phyloP scores from a whole-genome alignment of 2,113 vertebrate species.

The Hylia prasina region DNA sequence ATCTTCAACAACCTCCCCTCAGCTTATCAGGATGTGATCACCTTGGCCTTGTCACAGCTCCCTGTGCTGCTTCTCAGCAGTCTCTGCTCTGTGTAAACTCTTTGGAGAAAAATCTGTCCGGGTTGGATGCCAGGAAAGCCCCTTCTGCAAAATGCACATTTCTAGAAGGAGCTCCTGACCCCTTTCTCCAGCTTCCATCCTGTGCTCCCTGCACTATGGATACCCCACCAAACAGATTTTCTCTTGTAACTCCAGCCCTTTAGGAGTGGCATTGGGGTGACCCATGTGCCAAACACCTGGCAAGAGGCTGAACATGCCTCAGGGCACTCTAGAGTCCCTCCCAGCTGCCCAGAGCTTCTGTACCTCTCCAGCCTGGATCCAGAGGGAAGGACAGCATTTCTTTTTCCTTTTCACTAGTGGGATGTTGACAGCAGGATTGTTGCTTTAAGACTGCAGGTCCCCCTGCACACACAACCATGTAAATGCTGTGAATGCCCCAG shows the following conservation, averaged over 20 bases:
- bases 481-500: neutral
- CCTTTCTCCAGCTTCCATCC: neutral
- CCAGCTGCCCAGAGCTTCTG: fast-evolving
- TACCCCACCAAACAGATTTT: neutral
- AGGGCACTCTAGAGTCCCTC: neutral
- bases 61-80: neutral
- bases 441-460: neutral
- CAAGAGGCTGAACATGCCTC: fast-evolving
- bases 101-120: fast-evolving
- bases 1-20: neutral
- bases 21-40: neutral
- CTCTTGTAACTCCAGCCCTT: no score
- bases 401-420: neutral
- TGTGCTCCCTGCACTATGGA: neutral
- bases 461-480: neutral
- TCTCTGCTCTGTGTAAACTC: neutral
- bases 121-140: neutral
- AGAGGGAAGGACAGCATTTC: neutral
- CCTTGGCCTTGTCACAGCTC: neutral
- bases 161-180: neutral
- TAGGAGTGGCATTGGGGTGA: neutral
- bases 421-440: neutral
- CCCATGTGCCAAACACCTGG: neutral
- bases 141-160: neutral
- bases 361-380: neutral